Evolutionary conservation across 2,888 invertebrate species (phyloP).

Genomic region (Morpho achilles): DNA sequence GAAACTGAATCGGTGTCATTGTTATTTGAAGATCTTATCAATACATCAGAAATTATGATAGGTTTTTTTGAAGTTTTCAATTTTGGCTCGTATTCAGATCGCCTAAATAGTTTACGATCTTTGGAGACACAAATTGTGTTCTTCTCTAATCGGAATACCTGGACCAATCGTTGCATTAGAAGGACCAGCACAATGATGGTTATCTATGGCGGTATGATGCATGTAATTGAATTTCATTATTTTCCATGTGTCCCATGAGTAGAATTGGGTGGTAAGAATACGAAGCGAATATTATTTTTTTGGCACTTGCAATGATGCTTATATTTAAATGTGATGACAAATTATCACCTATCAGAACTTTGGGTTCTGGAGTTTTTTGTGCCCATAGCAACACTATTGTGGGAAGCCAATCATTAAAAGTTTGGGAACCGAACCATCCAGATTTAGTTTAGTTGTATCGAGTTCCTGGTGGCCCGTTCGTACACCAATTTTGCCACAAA

Average conservation of each 20-base stretch:
- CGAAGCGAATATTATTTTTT: slow-evolving; percentile 33
- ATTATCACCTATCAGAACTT: slow-evolving; percentile 26
- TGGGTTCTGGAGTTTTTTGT: slow-evolving; percentile 9
- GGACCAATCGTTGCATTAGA: too few relatives aligned
- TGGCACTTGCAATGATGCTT: slow-evolving; percentile 27
- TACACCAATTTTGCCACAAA: slow-evolving; percentile 9
- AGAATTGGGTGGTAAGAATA: slow-evolving; percentile 32
- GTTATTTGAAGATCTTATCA: too few relatives aligned
- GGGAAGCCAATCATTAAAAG: slow-evolving; percentile 10
- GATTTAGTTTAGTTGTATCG: slow-evolving; percentile 4
- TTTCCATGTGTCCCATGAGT: slow-evolving; percentile 35
- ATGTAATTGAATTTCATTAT: too few relatives aligned
- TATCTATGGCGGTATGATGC: too few relatives aligned
- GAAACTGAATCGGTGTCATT: too few relatives aligned
- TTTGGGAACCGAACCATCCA: slow-evolving; percentile 10
- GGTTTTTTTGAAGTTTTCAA: too few relatives aligned
- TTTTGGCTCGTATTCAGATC: too few relatives aligned
- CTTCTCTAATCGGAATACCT: too few relatives aligned
- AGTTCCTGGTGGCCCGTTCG: slow-evolving; percentile 13
- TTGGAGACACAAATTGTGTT: too few relatives aligned
- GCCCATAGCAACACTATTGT: slow-evolving; percentile 16
- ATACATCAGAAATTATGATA: too few relatives aligned
- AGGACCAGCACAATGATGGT: too few relatives aligned
- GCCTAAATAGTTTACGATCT: too few relatives aligned
- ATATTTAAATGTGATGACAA: slow-evolving; percentile 26